Evolutionary conservation across 2,888 invertebrate species (phyloP), one percentile per base, ranked within the genome.

Genomic region (Tryphoninae sp.): DNA sequence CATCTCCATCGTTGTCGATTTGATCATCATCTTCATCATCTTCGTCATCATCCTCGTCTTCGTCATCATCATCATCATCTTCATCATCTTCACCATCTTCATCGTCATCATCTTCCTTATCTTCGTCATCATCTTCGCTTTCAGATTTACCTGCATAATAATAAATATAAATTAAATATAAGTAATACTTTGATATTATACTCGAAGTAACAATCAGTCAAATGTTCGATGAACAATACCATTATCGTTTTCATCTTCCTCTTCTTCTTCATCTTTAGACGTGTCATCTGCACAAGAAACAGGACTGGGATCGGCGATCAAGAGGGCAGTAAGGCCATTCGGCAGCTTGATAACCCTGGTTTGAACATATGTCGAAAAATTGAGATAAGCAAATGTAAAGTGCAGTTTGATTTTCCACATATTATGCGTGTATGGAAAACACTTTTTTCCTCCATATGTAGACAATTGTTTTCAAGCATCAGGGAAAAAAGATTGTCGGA

Each of bases 311-410:
- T 96, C 96, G 6, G 96, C 95, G 87, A 97, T 95, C 8, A 96
- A 92, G 61, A 96, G 92, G 2, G 95, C 96, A 72, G 94, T 95
- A 83, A 96, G 90, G 0, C 96, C 96, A 93, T 97, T 96, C 78
- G 93, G 92, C 75, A 96, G 91, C 59, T 93, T 92, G 69, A 96
- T 93, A 1, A 95, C 94, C 90, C 95, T 95, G 86, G 73, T 92
- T 88, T 9, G 11, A 72, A 55, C n/a, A 58, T 7, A 49, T n/a
- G 45, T 1, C 13, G 1, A 7, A 55, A 16, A 55, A 55, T 19
- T 6, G 22, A 16, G 8, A 22, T 45, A 58, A 13, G 58, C 11
- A 58, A 58, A 2, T 53, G 22, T 67, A 45, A 7, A 74, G 6
- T 33, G 2, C 40, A n/a, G 9, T 13, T 19, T 53, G 7, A 19